Conservation (phyloP, 2,888 invertebrate genomes). For the Tricholauxania praeusta region DNA sequence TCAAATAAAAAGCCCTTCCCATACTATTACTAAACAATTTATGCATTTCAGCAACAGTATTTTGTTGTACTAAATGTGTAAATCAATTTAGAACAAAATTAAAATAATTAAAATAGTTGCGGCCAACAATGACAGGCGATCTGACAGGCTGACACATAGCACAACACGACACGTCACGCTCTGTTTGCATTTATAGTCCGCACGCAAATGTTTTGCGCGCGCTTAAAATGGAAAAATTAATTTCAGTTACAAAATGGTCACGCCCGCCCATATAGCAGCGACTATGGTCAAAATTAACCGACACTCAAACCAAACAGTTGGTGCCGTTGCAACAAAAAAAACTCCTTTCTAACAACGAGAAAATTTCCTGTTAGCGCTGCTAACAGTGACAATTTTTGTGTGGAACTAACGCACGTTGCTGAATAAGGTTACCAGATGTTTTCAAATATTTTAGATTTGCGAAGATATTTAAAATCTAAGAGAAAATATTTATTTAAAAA, state of each 20-base stretch:
- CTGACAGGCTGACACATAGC: conserved; percentile 24
- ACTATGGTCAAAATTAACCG: too few relatives aligned
- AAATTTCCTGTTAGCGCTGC: too few relatives aligned
- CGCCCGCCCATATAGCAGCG: not conserved
- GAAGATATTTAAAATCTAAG: too few relatives aligned
- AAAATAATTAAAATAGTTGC: conserved; percentile 58
- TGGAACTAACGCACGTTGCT: not conserved
- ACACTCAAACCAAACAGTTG: not conserved
- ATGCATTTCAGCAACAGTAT: too few relatives aligned
- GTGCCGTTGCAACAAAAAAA: too few relatives aligned
- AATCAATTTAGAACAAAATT: conserved; percentile 62
- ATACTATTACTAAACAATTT: too few relatives aligned
- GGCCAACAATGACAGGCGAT: conserved; percentile 35
- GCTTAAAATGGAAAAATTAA: conserved; percentile 26
- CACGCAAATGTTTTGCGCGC: conserved; percentile 4
- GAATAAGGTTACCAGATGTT: too few relatives aligned
- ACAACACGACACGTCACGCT: conserved; percentile 9
- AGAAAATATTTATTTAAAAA: too few relatives aligned
- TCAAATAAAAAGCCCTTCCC: too few relatives aligned
- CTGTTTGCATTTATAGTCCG: conserved; percentile 21
- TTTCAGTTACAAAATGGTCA: conserved; percentile 14
- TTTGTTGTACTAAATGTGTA: conserved; percentile 53
- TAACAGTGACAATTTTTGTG: not conserved
- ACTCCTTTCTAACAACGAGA: too few relatives aligned
- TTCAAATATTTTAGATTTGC: too few relatives aligned